Evolutionary conservation across 2,113 vertebrate species (phyloP), one percentile per base, ranked within the genome.

Genomic region (Noctilio leporinus): DNA sequence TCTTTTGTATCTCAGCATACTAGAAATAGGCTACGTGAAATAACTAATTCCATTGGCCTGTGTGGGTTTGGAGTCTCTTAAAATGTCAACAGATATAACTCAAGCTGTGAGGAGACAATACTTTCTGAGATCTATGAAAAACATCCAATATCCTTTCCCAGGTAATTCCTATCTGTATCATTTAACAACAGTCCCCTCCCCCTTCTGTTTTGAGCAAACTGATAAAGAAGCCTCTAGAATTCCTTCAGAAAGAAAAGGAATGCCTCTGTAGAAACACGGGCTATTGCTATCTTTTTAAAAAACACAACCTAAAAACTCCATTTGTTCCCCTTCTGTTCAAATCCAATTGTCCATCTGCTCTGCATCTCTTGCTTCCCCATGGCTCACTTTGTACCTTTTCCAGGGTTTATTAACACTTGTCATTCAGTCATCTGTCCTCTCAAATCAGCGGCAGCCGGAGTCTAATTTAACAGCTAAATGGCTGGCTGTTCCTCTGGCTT

Each of bases 251-350:
- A 78, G 57, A 89, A 78, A 81, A 90, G 4, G 38, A 38, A 1
- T 40, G n/a, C 38, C 43, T 93, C 70, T 88, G 16, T 82, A 73
- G 76, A 86, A 87, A 90, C 62, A 55, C 7, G 72, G 73, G 33
- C 19, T 73, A 94, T 59, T 64, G 47, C 26, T 80, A 73, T 87
- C 22, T 88, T 92, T 89, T 22, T 10, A 84, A 70, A 89, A 77
- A 84, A 65, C 10, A 81, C 62, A 76, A 64, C 65, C 83, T 47
- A 86, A 91, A 95, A 89, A 57, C 83, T 83, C 30, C 6, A 3
- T 30, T 86, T 93, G n/a, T 91, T 49, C 75, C 91, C 83, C 86
- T 86, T 73, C 86, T 95, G 69, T 87, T 89, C 64, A 57, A 53
- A 87, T 33, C 40, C 45, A 20, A 1, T 35, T 81, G 86, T 77